Percentiles rank a stretch among this genome's conserved stretches.
These are phyloP conservation scores for Frieseomelitta varia DNA, from an alignment of 1,140 invertebrate genomes.

Conservation along the genomic window DNA sequence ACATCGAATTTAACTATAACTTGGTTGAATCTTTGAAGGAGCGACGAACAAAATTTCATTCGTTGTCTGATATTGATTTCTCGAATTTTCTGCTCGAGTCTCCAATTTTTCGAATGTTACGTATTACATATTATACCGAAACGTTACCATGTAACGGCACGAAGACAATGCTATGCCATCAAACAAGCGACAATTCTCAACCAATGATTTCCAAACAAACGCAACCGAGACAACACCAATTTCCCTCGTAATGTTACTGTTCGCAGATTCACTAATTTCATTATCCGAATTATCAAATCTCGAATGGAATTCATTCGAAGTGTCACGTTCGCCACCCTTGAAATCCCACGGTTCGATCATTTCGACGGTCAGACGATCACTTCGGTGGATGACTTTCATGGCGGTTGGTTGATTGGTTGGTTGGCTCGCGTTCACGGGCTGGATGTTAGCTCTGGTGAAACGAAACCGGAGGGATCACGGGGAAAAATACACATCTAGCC, in stretches of 20 bases:
- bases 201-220: too few species aligned
- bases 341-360: background rate
- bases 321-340: background rate
- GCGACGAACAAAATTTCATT: too few species aligned
- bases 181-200: too few species aligned
- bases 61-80: too few species aligned
- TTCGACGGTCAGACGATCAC: background rate
- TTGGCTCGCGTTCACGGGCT: constrained; percentile 1
- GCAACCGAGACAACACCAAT: too few species aligned
- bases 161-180: too few species aligned
- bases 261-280: background rate
- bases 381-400: constrained; percentile 30
- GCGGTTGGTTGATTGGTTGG: background rate
- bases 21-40: too few species aligned
- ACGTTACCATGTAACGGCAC: too few species aligned
- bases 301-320: background rate
- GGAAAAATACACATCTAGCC: background rate
- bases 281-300: background rate
- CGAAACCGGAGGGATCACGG: background rate
- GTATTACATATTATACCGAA: too few species aligned
- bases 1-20: too few species aligned
- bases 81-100: too few species aligned
- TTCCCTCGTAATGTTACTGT: background rate
- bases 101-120: too few species aligned
- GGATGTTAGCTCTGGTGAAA: background rate